phyloP scores from a whole-genome alignment of 2,888 invertebrate genomes.

The Eueremaeus valkanovi region DNA sequence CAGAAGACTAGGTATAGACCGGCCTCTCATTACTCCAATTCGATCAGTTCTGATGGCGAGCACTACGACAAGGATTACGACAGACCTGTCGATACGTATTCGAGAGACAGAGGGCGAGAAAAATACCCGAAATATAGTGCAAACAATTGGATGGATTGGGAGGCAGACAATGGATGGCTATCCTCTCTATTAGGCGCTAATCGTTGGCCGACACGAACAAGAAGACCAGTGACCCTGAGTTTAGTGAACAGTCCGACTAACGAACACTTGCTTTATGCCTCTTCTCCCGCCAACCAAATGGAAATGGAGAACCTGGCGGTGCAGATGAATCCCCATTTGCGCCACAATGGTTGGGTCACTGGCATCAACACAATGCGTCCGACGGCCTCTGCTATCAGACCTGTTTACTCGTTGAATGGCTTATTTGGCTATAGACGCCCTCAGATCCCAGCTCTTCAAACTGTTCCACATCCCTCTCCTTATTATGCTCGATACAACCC shows the following conservation, averaged over 20 bases:
- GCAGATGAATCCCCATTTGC: background rate
- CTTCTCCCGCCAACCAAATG: background rate
- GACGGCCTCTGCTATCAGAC: constrained; percentile 11
- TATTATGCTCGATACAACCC: background rate
- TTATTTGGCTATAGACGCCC: constrained; percentile 2
- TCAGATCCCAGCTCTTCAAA: background rate
- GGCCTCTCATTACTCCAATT: background rate
- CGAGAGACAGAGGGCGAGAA: background rate
- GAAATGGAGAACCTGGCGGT: background rate
- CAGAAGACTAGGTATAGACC: background rate
- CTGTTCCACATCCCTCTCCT: background rate
- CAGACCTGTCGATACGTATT: background rate
- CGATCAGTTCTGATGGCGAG: background rate
- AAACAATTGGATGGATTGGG: constrained; percentile 21
- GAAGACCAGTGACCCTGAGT: background rate
- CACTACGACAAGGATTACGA: constrained; percentile 7
- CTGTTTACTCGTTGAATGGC: background rate
- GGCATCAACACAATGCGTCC: background rate
- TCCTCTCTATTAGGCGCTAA: background rate
- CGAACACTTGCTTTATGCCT: background rate
- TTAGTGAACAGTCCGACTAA: background rate
- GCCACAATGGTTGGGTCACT: background rate
- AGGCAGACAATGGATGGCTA: background rate
- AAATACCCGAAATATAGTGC: constrained; percentile 7
- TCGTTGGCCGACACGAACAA: background rate